phyloP scores from a whole-genome alignment of 92 coral and sea anemone species.

The Parazoanthus swiftii region DNA sequence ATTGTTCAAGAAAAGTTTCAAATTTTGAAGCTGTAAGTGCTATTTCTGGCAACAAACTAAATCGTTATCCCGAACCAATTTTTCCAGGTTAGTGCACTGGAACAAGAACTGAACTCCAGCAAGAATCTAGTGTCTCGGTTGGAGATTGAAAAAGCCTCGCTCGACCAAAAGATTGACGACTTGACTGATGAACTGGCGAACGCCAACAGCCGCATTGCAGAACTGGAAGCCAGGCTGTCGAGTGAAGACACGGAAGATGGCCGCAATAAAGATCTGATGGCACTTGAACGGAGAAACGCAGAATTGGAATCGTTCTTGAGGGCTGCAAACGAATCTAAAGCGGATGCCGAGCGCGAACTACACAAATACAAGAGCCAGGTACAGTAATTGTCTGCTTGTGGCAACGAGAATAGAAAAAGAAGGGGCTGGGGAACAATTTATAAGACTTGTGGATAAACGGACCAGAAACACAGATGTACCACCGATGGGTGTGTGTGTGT shows the following conservation, averaged over 20 bases:
- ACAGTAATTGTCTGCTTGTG: neutral
- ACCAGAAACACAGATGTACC: too few relatives aligned
- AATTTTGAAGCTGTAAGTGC: too few relatives aligned
- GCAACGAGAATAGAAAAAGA: too few relatives aligned
- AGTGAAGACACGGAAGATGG: conserved; percentile 60
- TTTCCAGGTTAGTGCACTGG: conserved; percentile 51
- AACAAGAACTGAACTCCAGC: conserved; percentile 72
- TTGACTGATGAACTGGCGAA: conserved; percentile 72
- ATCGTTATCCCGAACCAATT: neutral
- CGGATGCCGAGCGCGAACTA: conserved; percentile 62
- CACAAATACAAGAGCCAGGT: conserved; percentile 65
- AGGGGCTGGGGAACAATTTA: too few relatives aligned
- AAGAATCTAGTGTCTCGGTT: conserved; percentile 57
- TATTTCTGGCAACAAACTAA: neutral
- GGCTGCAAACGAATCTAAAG: conserved; percentile 64
- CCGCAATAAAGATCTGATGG: conserved; percentile 51
- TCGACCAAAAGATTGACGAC: conserved; percentile 63
- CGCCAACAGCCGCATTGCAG: conserved; percentile 60
- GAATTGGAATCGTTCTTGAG: conserved; percentile 73
- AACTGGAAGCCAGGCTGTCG: conserved; percentile 67
- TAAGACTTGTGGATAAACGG: too few relatives aligned
- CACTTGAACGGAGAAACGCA: conserved; percentile 50
- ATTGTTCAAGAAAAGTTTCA: too few relatives aligned
- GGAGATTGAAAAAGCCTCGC: conserved; percentile 48
- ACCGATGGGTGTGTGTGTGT: too few relatives aligned